phyloP scores from a whole-genome alignment of 2,888 invertebrate species.

The Chelonus formosanus region DNA sequence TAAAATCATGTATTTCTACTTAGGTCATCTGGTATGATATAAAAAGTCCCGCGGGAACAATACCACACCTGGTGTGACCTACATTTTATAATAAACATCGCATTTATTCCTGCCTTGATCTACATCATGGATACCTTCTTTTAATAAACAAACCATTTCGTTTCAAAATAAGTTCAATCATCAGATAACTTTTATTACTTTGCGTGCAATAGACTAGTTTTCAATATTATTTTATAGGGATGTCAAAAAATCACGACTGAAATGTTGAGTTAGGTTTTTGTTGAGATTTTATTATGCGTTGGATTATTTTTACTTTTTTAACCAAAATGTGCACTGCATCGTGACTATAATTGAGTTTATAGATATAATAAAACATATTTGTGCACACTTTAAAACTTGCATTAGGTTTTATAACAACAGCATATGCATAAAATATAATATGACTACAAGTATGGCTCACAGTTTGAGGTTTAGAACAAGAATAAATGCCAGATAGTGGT shows the following conservation, averaged over 20 bases:
- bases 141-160: constrained; percentile 3
- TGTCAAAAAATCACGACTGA: no score
- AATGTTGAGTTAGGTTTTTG: no score
- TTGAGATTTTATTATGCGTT: neutral
- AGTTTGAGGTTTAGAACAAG: no score
- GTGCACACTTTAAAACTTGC: neutral
- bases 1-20: no score
- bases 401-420: neutral
- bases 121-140: neutral
- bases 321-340: neutral
- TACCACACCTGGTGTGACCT: constrained; percentile 3
- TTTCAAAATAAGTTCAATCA: neutral
- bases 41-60: neutral
- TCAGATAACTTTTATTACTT: neutral
- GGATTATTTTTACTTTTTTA: neutral
- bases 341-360: constrained; percentile 1
- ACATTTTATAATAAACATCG: neutral
- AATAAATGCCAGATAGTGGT: no score
- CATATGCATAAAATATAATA: neutral
- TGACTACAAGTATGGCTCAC: no score
- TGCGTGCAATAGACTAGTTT: no score
- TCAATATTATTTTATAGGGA: no score
- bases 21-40: neutral
- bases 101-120: neutral
- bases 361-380: constrained; percentile 8